Percentiles rank a stretch among this genome's conserved stretches.
Evolutionary conservation across 2,888 invertebrate genomes (phyloP).

Genomic region (Mylabris sibirica): DNA sequence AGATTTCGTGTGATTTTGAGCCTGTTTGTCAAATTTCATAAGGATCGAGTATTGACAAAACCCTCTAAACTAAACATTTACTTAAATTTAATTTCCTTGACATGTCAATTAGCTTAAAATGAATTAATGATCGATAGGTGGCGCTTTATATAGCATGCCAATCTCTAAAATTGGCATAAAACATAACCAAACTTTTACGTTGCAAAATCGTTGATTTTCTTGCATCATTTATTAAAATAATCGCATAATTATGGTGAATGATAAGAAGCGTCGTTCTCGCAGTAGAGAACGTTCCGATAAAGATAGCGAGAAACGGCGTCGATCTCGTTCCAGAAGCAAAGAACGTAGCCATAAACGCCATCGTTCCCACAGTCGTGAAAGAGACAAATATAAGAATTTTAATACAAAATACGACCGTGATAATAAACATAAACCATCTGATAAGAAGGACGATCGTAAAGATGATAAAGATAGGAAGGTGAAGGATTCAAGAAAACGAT

Average conservation of each 20-base stretch:
- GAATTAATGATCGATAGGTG: no score
- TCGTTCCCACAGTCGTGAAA: constrained; percentile 56
- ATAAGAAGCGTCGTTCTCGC: constrained; percentile 59
- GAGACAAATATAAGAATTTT: constrained; percentile 46
- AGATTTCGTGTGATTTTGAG: no score
- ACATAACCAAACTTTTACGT: neutral
- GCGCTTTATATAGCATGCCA: neutral
- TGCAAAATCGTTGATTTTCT: neutral
- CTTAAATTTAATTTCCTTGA: no score
- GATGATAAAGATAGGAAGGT: constrained; percentile 51
- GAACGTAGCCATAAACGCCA: constrained; percentile 54
- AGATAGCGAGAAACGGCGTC: constrained; percentile 52
- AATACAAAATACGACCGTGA: constrained; percentile 47
- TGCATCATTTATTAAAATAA: neutral
- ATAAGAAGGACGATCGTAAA: constrained; percentile 53
- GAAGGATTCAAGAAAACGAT: constrained; percentile 54
- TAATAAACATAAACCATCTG: constrained; percentile 45
- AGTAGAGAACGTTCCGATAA: constrained; percentile 59
- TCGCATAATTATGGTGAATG: constrained; percentile 52
- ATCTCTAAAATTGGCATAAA: neutral
- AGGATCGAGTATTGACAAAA: no score
- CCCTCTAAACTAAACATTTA: no score
- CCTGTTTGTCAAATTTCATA: no score
- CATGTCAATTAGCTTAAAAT: no score
- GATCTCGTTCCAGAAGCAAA: constrained; percentile 58